Evolutionary conservation across 1,140 invertebrate genomes (phyloP).

Genomic region (Ruditapes philippinarum): DNA sequence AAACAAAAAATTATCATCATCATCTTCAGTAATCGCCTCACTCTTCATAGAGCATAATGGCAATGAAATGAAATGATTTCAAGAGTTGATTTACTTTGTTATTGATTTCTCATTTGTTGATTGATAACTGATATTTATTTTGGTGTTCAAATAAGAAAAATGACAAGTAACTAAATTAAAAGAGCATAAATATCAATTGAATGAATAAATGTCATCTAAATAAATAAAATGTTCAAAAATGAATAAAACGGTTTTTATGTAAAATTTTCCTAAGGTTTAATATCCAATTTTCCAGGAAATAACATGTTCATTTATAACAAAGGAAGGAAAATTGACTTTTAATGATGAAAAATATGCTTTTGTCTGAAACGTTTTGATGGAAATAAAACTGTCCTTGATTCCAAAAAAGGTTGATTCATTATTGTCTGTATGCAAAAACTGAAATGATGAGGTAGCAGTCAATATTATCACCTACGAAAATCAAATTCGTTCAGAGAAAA

Average conservation of each 20-base stretch:
- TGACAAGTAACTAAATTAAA: no score
- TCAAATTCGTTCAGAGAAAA: neutral
- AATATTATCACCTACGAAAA: slow-evolving; percentile 2
- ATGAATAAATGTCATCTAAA: no score
- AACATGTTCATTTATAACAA: neutral
- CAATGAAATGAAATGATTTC: no score
- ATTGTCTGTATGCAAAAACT: neutral
- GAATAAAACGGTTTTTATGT: neutral
- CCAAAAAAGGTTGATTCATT: slow-evolving; percentile 28
- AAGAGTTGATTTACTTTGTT: no score
- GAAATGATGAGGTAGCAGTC: neutral
- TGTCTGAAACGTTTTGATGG: slow-evolving; percentile 8
- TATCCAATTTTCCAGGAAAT: neutral
- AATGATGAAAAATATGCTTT: neutral
- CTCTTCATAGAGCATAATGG: no score
- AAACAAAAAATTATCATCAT: no score
- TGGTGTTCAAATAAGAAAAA: no score
- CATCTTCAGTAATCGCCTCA: no score
- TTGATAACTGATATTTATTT: no score
- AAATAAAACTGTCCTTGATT: slow-evolving; percentile 1
- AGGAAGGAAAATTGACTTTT: neutral
- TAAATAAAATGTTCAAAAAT: no score
- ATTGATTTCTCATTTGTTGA: no score
- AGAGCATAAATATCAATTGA: no score
- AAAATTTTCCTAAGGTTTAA: neutral